Percentiles rank a stretch among this genome's conserved stretches.
These are phyloP conservation scores for Coreius guichenoti DNA, from an alignment of 2,797 vertebrate genomes.

Conservation along the genomic window DNA sequence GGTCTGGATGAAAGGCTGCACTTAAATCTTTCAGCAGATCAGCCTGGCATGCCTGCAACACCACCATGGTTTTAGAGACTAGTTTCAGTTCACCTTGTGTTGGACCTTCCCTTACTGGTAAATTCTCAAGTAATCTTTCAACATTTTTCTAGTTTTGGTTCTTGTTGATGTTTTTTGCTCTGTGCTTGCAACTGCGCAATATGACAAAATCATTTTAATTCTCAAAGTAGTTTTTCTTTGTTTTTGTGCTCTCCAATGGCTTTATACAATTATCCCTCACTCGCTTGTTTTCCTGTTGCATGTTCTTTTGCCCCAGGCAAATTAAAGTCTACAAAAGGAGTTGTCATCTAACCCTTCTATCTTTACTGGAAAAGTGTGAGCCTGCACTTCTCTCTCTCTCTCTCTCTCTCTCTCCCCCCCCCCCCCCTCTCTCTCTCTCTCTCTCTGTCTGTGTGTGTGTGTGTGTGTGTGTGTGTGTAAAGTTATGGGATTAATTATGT, in stretches of 20 bases:
- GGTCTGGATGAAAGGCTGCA: too few species aligned
- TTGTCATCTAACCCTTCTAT: slow-evolving; percentile 46
- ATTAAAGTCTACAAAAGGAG: slow-evolving; percentile 59
- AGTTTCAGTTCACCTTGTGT: not conserved
- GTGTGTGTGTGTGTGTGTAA: not conserved
- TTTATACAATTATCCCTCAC: not conserved
- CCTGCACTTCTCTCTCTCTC: slow-evolving; percentile 14
- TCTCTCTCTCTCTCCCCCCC: too few species aligned
- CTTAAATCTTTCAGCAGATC: too few species aligned
- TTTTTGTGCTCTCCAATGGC: not conserved
- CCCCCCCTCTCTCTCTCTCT: too few species aligned
- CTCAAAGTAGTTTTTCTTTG: not conserved
- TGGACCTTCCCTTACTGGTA: not conserved
- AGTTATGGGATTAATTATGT: slow-evolving; percentile 60
- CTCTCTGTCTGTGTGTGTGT: too few species aligned
- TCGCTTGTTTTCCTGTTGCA: not conserved
- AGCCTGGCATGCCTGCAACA: too few species aligned
- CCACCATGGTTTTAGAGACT: not conserved
- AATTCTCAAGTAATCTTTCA: not conserved
- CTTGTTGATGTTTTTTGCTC: not conserved
- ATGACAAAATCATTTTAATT: not conserved
- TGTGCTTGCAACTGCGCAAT: not conserved
- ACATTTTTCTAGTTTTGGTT: not conserved
- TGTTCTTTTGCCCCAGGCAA: slow-evolving; percentile 45
- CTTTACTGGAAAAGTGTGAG: slow-evolving; percentile 23